Evolutionary conservation across 2,113 vertebrate genomes (phyloP).

Genomic region (Agapornis roseicollis): DNA sequence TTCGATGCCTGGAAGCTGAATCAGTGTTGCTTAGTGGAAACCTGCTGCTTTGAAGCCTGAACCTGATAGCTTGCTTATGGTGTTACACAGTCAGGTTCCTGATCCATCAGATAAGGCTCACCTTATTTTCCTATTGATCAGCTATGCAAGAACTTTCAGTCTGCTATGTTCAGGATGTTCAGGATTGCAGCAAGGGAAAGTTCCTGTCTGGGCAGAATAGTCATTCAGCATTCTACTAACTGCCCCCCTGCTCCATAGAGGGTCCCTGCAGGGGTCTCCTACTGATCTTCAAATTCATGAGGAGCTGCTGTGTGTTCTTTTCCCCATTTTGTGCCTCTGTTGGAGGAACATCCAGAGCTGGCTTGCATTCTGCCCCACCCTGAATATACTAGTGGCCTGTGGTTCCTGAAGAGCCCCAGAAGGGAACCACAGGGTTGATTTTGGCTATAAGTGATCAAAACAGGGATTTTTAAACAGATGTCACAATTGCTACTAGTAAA

Average conservation of each 20-base stretch:
- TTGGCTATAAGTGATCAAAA: background rate
- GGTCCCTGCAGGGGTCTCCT: background rate
- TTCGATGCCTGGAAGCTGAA: background rate
- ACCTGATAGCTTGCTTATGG: background rate
- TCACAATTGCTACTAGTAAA: background rate
- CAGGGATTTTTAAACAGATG: background rate
- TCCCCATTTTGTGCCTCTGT: background rate
- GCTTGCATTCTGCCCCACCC: background rate
- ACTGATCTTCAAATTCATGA: background rate
- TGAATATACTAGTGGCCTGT: background rate
- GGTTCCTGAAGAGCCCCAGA: background rate
- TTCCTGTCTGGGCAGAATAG: background rate
- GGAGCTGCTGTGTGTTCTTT: background rate
- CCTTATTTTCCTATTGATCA: background rate
- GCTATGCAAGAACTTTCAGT: background rate
- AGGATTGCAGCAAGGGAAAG: background rate
- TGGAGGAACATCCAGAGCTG: background rate
- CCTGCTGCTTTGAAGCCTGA: background rate
- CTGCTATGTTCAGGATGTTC: background rate
- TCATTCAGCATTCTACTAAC: background rate
- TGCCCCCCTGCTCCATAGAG: background rate
- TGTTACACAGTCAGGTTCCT: background rate
- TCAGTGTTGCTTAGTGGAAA: background rate
- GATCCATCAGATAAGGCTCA: background rate
- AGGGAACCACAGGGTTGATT: background rate